phyloP scores from a whole-genome alignment of 2,113 vertebrate species.

The Crotalus tigris region DNA sequence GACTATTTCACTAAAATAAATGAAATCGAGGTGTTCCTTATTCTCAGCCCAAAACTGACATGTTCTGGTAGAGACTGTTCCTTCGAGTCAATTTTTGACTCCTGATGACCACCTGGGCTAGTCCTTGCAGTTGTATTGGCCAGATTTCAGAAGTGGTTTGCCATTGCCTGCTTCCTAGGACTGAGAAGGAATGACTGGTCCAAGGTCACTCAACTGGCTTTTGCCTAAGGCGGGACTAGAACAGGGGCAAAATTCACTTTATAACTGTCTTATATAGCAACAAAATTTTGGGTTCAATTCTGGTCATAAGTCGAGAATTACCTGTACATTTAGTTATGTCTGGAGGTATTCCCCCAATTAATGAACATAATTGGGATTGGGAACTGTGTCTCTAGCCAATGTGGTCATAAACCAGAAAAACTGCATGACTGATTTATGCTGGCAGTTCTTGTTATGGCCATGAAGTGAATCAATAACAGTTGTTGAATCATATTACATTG shows the following conservation, averaged over 20 bases:
- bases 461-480: not conserved
- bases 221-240: not conserved
- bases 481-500: not conserved
- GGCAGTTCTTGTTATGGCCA: not conserved
- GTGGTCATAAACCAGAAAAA: not conserved
- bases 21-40: not conserved
- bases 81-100: no score
- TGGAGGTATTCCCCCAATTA: not conserved
- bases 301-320: not conserved
- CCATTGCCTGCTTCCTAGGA: not conserved
- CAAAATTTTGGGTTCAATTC: not conserved
- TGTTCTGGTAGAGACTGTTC: not conserved
- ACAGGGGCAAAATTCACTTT: not conserved
- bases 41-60: not conserved
- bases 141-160: not conserved
- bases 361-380: not conserved
- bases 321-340: not conserved
- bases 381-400: not conserved
- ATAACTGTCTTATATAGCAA: not conserved
- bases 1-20: not conserved
- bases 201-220: not conserved
- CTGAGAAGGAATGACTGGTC: not conserved
- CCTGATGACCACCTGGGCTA: not conserved
- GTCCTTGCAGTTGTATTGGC: not conserved
- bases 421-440: not conserved